Conservation (phyloP, 2,888 invertebrate genomes). For the Meliscaeva auricollis region DNA sequence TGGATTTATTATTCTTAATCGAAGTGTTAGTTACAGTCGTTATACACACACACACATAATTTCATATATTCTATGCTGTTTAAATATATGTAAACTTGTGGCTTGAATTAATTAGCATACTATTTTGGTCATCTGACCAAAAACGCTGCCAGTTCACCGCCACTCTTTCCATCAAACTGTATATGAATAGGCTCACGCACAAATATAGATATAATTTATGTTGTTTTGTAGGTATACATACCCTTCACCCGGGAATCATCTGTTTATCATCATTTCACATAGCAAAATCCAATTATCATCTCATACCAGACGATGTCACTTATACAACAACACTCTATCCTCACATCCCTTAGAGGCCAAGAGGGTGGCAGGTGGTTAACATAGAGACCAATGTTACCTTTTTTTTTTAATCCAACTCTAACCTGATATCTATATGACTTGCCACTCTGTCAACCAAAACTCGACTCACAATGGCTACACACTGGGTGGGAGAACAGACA, state of each 20-base stretch:
- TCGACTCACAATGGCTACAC: too few relatives aligned
- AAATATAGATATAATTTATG: not conserved
- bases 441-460: slow-evolving; percentile 23
- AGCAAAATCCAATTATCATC: slow-evolving; percentile 75
- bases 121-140: slow-evolving; percentile 68
- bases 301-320: slow-evolving; percentile 67
- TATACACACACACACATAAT: not conserved
- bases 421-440: not conserved
- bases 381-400: slow-evolving; percentile 59
- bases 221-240: too few relatives aligned
- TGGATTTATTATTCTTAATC: slow-evolving; percentile 40
- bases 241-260: slow-evolving; percentile 16
- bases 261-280: slow-evolving; percentile 68
- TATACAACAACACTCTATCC: slow-evolving; percentile 50
- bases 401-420: slow-evolving; percentile 18
- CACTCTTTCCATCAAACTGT: slow-evolving; percentile 4
- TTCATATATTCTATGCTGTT: slow-evolving; percentile 29
- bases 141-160: slow-evolving; percentile 30
- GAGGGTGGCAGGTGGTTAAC: slow-evolving; percentile 23
- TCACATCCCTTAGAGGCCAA: not conserved
- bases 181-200: not conserved
- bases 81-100: slow-evolving; percentile 45
- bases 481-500: too few relatives aligned
- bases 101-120: slow-evolving; percentile 75
- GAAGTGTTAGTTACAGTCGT: not conserved